A percentile compares a stretch with the other conserved stretches of the same genome.
Evolutionary conservation across 2,888 invertebrate genomes (phyloP).

Genomic region (Pheosia tremula): DNA sequence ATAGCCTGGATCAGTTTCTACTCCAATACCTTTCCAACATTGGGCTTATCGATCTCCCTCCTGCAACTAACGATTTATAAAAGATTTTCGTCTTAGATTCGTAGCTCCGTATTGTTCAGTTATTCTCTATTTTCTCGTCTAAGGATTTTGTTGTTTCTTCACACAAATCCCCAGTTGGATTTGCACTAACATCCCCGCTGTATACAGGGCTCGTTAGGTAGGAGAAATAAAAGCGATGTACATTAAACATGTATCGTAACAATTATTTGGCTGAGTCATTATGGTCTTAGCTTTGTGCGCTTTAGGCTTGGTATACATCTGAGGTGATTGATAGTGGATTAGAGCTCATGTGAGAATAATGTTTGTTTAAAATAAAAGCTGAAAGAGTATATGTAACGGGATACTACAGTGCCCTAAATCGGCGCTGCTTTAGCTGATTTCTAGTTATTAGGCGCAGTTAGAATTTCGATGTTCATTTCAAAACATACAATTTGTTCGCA

Average conservation of each 20-base stretch:
- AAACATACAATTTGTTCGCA: too few relatives aligned
- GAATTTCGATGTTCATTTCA: too few relatives aligned
- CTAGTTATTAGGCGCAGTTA: too few relatives aligned
- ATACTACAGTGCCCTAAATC: neutral
- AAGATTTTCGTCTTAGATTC: neutral
- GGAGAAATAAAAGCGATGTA: constrained; percentile 8
- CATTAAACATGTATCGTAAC: constrained; percentile 21
- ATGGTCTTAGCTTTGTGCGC: constrained; percentile 7
- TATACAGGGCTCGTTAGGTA: constrained; percentile 8
- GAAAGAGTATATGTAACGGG: neutral
- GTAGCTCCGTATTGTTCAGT: neutral
- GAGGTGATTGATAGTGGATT: constrained; percentile 14
- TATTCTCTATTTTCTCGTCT: neutral
- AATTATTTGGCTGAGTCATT: constrained; percentile 17
- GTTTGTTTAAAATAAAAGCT: constrained; percentile 8
- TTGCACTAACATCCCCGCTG: constrained; percentile 8
- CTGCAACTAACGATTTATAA: neutral
- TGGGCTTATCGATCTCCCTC: neutral
- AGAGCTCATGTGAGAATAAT: neutral
- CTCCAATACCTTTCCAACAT: neutral
- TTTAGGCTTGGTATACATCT: constrained; percentile 17
- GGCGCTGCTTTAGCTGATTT: too few relatives aligned
- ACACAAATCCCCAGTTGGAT: neutral
- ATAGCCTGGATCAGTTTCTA: neutral
- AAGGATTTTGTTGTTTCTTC: neutral